A percentile compares a stretch with the other conserved stretches of the same genome.
Conservation (phyloP, 1,140 invertebrate genomes). For the Drosophila oshimai region DNA sequence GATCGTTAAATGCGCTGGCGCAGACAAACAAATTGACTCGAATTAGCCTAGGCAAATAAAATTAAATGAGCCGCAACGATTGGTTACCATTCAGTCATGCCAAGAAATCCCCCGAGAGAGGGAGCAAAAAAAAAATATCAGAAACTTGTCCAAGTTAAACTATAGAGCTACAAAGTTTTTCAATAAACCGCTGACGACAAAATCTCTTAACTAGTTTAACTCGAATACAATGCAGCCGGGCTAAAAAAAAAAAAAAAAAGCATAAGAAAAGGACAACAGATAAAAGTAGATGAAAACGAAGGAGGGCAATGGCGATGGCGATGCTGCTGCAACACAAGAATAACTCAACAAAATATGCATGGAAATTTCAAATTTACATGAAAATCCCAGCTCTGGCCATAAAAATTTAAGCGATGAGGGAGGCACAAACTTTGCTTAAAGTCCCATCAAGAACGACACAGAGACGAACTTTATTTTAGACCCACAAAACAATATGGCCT, state of each 20-base stretch:
- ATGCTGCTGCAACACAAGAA: slow-evolving; percentile 25
- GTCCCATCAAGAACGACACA: slow-evolving; percentile 30
- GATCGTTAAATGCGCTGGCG: slow-evolving; percentile 44
- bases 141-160: slow-evolving; percentile 48
- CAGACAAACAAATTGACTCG: slow-evolving; percentile 70
- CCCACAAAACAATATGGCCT: slow-evolving; percentile 48
- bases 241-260: not conserved
- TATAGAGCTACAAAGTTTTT: slow-evolving; percentile 61
- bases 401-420: slow-evolving; percentile 16
- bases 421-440: slow-evolving; percentile 30
- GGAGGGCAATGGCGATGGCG: not conserved
- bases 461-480: slow-evolving; percentile 6
- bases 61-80: slow-evolving; percentile 65
- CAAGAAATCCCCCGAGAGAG: not conserved
- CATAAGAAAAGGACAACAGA: not conserved
- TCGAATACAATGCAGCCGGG: slow-evolving; percentile 56
- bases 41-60: slow-evolving; percentile 60
- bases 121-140: not conserved
- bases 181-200: slow-evolving; percentile 70
- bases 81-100: slow-evolving; percentile 31
- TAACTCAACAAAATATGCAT: slow-evolving; percentile 71
- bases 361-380: slow-evolving; percentile 65
- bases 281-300: slow-evolving; percentile 6
- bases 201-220: slow-evolving; percentile 75
- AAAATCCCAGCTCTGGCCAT: slow-evolving; percentile 14